Evolutionary conservation across 2,797 vertebrate genomes (phyloP).

Genomic region (Acrossocheilus fasciatus): DNA sequence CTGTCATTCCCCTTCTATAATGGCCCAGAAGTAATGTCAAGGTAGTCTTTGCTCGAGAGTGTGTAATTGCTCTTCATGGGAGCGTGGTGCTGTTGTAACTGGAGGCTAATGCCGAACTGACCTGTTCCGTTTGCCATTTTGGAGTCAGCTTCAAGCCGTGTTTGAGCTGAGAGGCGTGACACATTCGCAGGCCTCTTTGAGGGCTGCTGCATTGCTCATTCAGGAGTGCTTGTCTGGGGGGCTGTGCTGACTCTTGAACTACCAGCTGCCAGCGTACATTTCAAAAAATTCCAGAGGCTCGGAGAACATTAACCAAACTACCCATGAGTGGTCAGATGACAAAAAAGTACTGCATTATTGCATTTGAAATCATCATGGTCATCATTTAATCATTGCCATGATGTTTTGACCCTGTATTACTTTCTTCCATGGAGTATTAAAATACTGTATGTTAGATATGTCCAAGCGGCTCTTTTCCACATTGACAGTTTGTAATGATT

Average conservation of each 20-base stretch:
- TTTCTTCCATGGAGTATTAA: background rate
- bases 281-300: conserved; percentile 3
- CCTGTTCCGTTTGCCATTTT: conserved; percentile 63
- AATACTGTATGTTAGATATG: background rate
- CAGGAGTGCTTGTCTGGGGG: conserved; percentile 24
- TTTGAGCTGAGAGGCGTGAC: conserved; percentile 44
- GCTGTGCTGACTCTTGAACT: conserved; percentile 26
- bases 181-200: conserved; percentile 34
- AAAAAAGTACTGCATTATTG: conserved; percentile 3
- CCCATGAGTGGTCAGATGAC: conserved; percentile 6
- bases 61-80: conserved; percentile 72
- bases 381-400: background rate
- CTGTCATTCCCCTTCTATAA: conserved; percentile 19
- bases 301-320: conserved; percentile 9
- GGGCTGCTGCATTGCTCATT: conserved; percentile 31
- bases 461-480: background rate
- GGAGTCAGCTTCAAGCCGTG: conserved; percentile 14
- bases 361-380: background rate
- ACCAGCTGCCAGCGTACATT: background rate
- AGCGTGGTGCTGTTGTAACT: conserved; percentile 59
- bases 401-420: background rate
- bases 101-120: conserved; percentile 69
- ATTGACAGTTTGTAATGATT: background rate
- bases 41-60: conserved; percentile 39
- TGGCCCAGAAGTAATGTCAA: conserved; percentile 35